Conservation (phyloP, 2,113 vertebrate genomes). For the Zosterops lateralis region DNA sequence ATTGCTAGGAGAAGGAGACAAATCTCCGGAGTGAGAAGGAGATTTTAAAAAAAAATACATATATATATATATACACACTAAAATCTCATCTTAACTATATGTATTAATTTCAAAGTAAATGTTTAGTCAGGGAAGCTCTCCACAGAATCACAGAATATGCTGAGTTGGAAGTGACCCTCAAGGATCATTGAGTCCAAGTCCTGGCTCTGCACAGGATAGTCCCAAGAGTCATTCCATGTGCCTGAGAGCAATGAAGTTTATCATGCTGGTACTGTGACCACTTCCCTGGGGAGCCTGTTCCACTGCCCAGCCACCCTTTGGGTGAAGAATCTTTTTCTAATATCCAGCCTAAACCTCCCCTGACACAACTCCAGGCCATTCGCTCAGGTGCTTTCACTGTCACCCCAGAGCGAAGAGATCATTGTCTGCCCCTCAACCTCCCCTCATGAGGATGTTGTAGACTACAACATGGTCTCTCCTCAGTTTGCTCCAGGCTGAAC, state of each 20-base stretch:
- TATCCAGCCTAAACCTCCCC: background rate
- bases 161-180: background rate
- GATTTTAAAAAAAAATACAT: background rate
- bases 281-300: background rate
- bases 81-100: background rate
- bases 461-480: background rate
- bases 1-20: background rate
- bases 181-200: background rate
- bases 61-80: background rate
- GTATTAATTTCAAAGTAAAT: background rate
- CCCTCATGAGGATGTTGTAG: background rate
- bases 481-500: background rate
- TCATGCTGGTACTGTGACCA: background rate
- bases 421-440: background rate
- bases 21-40: background rate
- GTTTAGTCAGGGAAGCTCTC: background rate
- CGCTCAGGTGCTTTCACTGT: rapidly evolving
- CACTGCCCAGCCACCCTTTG: background rate
- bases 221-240: background rate
- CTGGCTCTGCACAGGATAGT: background rate
- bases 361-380: background rate
- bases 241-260: background rate
- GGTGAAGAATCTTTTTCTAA: background rate
- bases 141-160: background rate
- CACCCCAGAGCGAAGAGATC: background rate